Percentiles rank a stretch among this genome's conserved stretches.
Conservation (phyloP, 1,140 invertebrate genomes). For the Neodiprion pinetum region DNA sequence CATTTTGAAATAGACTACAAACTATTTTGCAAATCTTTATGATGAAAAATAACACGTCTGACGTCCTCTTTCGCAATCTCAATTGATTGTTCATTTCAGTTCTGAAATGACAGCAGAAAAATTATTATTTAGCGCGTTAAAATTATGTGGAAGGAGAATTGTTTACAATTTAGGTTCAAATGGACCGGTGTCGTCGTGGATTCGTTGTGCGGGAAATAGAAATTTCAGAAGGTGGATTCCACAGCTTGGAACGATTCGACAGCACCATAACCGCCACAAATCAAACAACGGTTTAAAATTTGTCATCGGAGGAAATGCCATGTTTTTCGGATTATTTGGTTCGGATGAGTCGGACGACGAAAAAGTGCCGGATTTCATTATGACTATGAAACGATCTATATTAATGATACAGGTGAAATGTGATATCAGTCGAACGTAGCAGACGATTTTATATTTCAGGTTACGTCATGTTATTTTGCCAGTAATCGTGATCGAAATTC, state of each 20-base stretch:
- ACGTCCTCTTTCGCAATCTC: background rate
- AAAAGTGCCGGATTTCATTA: slow-evolving; percentile 73
- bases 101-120: background rate
- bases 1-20: no score
- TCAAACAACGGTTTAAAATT: background rate
- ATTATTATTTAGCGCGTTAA: background rate
- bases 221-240: background rate
- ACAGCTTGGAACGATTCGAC: background rate
- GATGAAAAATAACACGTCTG: no score
- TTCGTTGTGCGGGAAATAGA: background rate
- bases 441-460: slow-evolving; percentile 17
- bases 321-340: slow-evolving; percentile 52
- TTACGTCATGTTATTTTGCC: background rate
- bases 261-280: background rate
- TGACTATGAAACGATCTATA: slow-evolving; percentile 77
- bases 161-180: background rate
- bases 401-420: slow-evolving; percentile 66
- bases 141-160: background rate
- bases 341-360: slow-evolving; percentile 60
- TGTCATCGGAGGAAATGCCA: slow-evolving; percentile 28
- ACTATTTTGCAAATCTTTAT: no score
- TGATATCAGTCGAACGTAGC: slow-evolving; percentile 10
- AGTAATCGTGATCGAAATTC: background rate
- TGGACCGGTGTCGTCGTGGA: background rate
- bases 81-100: background rate